phyloP scores from a whole-genome alignment of 2,797 vertebrate genomes.

The Manis crassicaudata region DNA sequence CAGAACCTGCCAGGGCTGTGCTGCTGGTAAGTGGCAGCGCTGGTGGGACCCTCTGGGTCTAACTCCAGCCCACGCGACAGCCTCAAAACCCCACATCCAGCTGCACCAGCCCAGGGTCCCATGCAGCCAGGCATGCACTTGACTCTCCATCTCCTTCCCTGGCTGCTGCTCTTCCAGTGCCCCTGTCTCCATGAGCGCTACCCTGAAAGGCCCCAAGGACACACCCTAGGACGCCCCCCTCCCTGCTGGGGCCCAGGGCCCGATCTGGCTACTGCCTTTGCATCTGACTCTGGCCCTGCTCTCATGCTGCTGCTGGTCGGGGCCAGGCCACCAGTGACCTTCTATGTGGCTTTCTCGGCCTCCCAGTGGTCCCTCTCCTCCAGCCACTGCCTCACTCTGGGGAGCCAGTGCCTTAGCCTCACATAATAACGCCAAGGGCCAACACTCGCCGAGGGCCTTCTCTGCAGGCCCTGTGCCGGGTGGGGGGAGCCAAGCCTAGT shows the following conservation, averaged over 20 bases:
- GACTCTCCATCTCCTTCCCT: accelerated
- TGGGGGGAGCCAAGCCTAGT: accelerated
- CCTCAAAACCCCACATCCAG: background rate
- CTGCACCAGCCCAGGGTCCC: background rate
- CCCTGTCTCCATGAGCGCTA: accelerated
- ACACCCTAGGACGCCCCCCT: background rate
- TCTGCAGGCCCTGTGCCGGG: background rate
- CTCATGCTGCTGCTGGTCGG: background rate
- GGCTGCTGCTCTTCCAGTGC: accelerated
- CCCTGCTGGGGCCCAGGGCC: no score
- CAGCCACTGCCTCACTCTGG: background rate
- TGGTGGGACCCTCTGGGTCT: background rate
- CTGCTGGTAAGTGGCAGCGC: background rate
- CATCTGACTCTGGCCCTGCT: background rate
- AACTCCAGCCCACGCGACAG: accelerated
- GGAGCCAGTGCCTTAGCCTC: background rate
- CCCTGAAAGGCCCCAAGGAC: background rate
- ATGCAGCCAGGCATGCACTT: accelerated
- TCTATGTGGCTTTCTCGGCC: background rate
- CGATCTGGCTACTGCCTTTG: no score
- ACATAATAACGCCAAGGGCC: accelerated
- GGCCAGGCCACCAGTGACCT: background rate
- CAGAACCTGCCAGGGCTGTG: background rate
- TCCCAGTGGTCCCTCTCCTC: background rate
- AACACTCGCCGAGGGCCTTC: background rate